These are phyloP conservation scores for Hucho hucho DNA, from an alignment of 2,113 vertebrate genomes.

Conservation along the genomic window DNA sequence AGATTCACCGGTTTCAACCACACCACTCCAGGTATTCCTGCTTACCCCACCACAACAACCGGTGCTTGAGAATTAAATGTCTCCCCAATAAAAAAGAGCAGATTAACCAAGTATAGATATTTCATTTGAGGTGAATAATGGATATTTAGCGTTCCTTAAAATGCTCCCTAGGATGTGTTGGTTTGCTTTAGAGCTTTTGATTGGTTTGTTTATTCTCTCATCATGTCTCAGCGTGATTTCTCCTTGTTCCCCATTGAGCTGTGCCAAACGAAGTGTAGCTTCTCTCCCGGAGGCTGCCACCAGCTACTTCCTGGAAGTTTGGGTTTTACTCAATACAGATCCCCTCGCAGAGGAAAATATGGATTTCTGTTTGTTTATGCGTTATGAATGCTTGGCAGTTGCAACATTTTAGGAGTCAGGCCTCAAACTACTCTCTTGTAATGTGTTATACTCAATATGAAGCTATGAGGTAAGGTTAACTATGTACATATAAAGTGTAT, in stretches of 20 bases:
- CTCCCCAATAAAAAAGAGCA: neutral
- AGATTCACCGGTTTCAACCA: neutral
- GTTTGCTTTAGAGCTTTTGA: neutral
- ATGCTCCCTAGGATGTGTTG: neutral
- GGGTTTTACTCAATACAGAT: constrained; percentile 41
- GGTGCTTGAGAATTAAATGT: neutral
- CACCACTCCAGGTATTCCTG: constrained; percentile 53
- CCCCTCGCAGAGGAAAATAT: constrained; percentile 42
- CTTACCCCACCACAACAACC: constrained; percentile 18
- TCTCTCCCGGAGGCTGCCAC: constrained; percentile 23
- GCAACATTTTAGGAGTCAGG: too few relatives aligned
- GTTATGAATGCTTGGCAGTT: constrained; percentile 10
- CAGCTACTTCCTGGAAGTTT: constrained; percentile 1
- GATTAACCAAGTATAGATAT: neutral
- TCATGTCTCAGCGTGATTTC: neutral
- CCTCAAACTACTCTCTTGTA: too few relatives aligned
- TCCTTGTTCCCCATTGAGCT: neutral
- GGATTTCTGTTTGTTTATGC: constrained; percentile 39
- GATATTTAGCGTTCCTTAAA: neutral
- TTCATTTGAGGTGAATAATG: neutral
- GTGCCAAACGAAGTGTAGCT: constrained; percentile 25
- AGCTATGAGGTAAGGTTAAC: too few relatives aligned
- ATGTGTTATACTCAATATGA: too few relatives aligned
- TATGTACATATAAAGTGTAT: too few relatives aligned
- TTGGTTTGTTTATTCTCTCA: neutral